A percentile compares a stretch with the other conserved stretches of the same genome.
phyloP scores from a whole-genome alignment of 2,888 invertebrate species.

The Epiblema foenella region DNA sequence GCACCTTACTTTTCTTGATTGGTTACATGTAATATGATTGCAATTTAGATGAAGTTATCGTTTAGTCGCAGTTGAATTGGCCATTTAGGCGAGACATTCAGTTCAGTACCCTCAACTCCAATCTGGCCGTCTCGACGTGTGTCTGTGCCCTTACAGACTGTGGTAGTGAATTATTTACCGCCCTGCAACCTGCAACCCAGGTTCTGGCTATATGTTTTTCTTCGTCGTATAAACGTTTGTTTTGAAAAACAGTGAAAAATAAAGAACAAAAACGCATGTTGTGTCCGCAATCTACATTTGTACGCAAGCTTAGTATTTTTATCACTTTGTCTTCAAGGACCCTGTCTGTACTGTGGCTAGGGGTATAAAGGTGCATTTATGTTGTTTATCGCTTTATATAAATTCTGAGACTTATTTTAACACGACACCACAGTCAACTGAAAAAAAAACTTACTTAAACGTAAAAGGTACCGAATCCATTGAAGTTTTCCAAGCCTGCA shows the following conservation, averaged over 20 bases:
- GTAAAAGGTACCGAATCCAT: not conserved
- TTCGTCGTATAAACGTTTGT: not conserved
- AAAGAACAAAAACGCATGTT: too few relatives aligned
- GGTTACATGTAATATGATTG: not conserved
- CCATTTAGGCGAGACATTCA: not conserved
- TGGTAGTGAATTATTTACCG: slow-evolving; percentile 31
- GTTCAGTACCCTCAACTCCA: slow-evolving; percentile 7
- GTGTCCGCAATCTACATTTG: too few relatives aligned
- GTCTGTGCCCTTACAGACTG: slow-evolving; percentile 2
- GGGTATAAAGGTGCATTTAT: not conserved
- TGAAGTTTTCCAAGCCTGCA: slow-evolving; percentile 8
- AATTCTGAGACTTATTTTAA: not conserved
- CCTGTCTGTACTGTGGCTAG: not conserved
- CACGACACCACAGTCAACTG: not conserved
- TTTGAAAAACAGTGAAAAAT: not conserved
- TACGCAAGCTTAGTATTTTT: too few relatives aligned
- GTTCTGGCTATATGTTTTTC: slow-evolving; percentile 9
- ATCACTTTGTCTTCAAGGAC: not conserved
- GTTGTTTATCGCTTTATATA: not conserved
- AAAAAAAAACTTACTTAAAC: not conserved
- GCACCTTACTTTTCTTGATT: too few relatives aligned
- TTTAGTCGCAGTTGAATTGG: not conserved
- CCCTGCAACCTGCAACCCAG: not conserved
- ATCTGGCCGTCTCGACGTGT: slow-evolving; percentile 1
- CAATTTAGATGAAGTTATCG: not conserved